These are phyloP conservation scores for Dendrolimus punctatus DNA, from an alignment of 1,140 invertebrate genomes.

Conservation along the genomic window DNA sequence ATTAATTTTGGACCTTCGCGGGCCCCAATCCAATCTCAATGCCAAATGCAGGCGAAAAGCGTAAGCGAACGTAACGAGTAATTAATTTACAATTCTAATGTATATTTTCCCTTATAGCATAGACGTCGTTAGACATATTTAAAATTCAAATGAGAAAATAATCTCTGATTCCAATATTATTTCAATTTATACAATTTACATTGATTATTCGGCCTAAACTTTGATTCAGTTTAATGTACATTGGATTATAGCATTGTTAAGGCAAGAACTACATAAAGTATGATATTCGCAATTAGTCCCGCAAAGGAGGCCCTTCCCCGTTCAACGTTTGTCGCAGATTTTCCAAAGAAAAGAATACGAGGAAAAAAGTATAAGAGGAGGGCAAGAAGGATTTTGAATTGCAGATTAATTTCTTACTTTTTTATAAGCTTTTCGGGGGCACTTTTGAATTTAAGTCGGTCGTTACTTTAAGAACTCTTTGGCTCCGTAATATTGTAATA, in stretches of 20 bases:
- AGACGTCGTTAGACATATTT: slow-evolving; percentile 21
- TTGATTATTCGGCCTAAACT: slow-evolving; percentile 2
- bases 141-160: slow-evolving; percentile 26
- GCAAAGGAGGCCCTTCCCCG: slow-evolving; percentile 8
- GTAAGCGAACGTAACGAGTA: slow-evolving; percentile 32
- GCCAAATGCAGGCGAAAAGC: slow-evolving; percentile 34
- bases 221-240: too few species aligned
- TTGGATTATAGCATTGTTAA: too few species aligned
- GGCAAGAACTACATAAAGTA: background rate
- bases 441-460: slow-evolving; percentile 32
- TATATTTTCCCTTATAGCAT: slow-evolving; percentile 21
- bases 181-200: slow-evolving; percentile 17
- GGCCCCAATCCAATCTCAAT: slow-evolving; percentile 44
- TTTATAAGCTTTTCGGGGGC: slow-evolving; percentile 35
- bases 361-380: slow-evolving; percentile 21
- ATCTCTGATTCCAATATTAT: slow-evolving; percentile 20
- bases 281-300: slow-evolving; percentile 18
- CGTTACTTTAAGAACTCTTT: slow-evolving; percentile 24
- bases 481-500: slow-evolving; percentile 11
- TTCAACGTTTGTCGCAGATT: slow-evolving; percentile 18
- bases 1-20: slow-evolving; percentile 62
- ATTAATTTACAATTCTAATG: slow-evolving; percentile 52
- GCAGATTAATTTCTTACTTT: slow-evolving; percentile 42
- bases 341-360: slow-evolving; percentile 17
- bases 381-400: slow-evolving; percentile 36